A percentile compares a stretch with the other conserved stretches of the same genome.
Evolutionary conservation across 2,888 invertebrate species (phyloP).

Genomic region (Tuberolachnus salignus): DNA sequence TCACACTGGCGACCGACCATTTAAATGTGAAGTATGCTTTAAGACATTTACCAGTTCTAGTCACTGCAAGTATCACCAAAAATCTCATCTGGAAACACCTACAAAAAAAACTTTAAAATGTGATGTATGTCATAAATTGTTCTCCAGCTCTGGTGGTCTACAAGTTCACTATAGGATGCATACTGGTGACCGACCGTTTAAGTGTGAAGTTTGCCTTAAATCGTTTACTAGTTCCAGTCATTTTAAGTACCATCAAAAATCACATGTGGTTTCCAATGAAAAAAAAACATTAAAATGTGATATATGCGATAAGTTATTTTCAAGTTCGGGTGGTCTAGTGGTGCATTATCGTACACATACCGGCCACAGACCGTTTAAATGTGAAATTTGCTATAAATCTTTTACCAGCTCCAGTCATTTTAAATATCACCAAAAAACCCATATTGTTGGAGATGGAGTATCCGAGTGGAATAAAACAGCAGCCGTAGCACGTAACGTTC

Average conservation of each 20-base stretch:
- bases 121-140: constrained; percentile 50
- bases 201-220: constrained; percentile 54
- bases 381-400: constrained; percentile 52
- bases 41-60: constrained; percentile 49
- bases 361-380: constrained; percentile 49
- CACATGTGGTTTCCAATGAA: constrained; percentile 39
- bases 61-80: constrained; percentile 52
- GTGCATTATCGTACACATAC: constrained; percentile 52
- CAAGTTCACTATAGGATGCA: constrained; percentile 52
- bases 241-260: constrained; percentile 51
- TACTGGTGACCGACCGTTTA: constrained; percentile 57
- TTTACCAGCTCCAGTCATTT: constrained; percentile 51
- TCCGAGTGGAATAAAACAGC: no score
- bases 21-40: constrained; percentile 44
- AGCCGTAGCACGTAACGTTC: no score
- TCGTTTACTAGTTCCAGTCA: constrained; percentile 49
- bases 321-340: constrained; percentile 43
- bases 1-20: constrained; percentile 44
- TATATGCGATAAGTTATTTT: constrained; percentile 47
- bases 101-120: constrained; percentile 56
- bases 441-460: not conserved
- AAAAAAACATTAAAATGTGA: constrained; percentile 52
- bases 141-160: constrained; percentile 51
- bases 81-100: constrained; percentile 48
- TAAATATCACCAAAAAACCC: constrained; percentile 54